These are phyloP conservation scores for Zhengitettix transpicula DNA, from an alignment of 2,888 invertebrate genomes.

Conservation along the genomic window DNA sequence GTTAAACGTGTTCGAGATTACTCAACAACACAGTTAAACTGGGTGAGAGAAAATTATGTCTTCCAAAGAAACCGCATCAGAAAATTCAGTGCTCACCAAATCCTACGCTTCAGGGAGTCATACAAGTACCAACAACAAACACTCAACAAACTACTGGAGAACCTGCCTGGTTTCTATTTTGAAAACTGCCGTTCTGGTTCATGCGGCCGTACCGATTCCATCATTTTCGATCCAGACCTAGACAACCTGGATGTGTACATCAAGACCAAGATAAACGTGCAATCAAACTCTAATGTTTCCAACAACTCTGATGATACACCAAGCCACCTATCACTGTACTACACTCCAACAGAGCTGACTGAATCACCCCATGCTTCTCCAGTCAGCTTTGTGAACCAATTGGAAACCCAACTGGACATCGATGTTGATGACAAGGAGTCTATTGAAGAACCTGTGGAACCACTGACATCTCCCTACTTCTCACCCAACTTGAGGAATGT, in stretches of 20 bases:
- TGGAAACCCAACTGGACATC: background rate
- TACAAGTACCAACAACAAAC: conserved; percentile 94
- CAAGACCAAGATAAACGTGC: conserved; percentile 27
- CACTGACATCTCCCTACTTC: conserved; percentile 14
- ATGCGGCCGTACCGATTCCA: conserved; percentile 59
- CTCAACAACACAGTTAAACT: conserved; percentile 76
- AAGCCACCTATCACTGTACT: conserved; percentile 60
- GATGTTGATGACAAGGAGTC: background rate
- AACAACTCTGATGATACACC: conserved; percentile 22
- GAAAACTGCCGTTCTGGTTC: conserved; percentile 83
- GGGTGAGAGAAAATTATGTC: conserved; percentile 90
- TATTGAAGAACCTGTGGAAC: conserved; percentile 6
- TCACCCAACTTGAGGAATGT: conserved; percentile 7
- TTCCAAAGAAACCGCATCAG: conserved; percentile 87
- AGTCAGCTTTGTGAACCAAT: conserved; percentile 6
- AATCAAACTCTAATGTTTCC: background rate
- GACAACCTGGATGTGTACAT: conserved; percentile 45
- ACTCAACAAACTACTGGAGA: conserved; percentile 82
- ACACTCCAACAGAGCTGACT: conserved; percentile 62
- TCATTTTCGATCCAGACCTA: conserved; percentile 48
- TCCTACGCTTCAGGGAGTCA: conserved; percentile 73
- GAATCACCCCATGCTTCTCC: conserved; percentile 17
- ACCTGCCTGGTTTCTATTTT: conserved; percentile 75
- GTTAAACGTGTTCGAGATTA: conserved; percentile 84
- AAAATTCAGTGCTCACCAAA: conserved; percentile 87